Base-by-base conservation (phyloP, 1,140 invertebrate species). In the Panonychus citri region DNA sequence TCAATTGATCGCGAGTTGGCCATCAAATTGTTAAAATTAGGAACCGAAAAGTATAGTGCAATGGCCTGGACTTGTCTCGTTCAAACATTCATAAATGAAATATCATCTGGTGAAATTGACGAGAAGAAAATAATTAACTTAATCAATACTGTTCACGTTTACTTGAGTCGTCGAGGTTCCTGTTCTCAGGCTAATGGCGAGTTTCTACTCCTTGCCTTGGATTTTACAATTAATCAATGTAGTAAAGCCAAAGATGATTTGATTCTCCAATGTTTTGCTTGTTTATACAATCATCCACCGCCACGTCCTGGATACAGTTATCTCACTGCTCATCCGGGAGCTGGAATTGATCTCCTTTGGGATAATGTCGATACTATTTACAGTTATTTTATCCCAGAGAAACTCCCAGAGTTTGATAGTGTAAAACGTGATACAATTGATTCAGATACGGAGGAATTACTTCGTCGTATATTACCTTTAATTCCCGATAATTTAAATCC, bases 351-450 rank as follows among this genome's bases (percentile, higher is more conserved):
- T 25, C 68, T 94, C 37, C 80, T 79, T 10, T 90, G 85, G 84
- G 75, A 80, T 40, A 73, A 77, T 62, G 79, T 82, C 10, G 76
- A 80, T 56, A 74, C 81, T 60, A 64, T 94, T 24, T 90, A 85
- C 68, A 78, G 84, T 60, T 86, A 85, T 64, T 91, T 83, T 67
- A 77, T 76, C 56, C 86, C 86, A 7, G 74, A 79, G 43, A 71
- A 76, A 39, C 63, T 90, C 21, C 88, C 88, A 1, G 82, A 82
- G 62, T 85, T 87, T 67, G 82, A 87, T 66, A 83, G 83, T 0
- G 19, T 53, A 25, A 26, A 54, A n/a, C 30, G 50, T 52, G 49
- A 58, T 53, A 52, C 46, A 15, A 57, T 60, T 60, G 55, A 58
- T 57, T 55, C 54, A 15, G 55, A 71, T 65, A 57, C 68, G 17